Evolutionary conservation across 2,113 vertebrate genomes (phyloP).

Genomic region (Peromyscus polionotus): DNA sequence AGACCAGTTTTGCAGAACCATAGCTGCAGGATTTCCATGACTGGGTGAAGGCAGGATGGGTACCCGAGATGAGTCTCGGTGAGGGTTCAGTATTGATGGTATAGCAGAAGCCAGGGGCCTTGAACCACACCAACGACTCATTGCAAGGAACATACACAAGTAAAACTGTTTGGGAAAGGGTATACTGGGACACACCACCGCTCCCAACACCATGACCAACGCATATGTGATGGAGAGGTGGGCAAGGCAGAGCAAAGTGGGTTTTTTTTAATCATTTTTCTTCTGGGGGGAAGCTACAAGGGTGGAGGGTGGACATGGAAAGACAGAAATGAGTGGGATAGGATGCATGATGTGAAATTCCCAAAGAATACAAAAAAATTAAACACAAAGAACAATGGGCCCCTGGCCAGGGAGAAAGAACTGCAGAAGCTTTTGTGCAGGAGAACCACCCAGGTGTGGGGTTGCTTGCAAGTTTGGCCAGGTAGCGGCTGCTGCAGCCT

Average conservation of each 20-base stretch:
- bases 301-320: too few species aligned
- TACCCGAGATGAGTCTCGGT: background rate
- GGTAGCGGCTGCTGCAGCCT: conserved; percentile 39
- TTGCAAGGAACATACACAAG: background rate
- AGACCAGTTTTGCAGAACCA: background rate
- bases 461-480: background rate
- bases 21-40: background rate
- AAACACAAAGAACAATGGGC: background rate
- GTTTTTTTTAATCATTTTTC: too few species aligned
- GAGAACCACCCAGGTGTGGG: conserved; percentile 36
- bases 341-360: background rate
- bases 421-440: background rate
- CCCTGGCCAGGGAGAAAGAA: background rate
- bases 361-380: background rate
- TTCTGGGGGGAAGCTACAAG: too few species aligned
- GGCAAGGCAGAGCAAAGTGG: too few species aligned
- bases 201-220: background rate
- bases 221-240: background rate
- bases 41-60: background rate
- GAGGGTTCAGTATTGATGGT: background rate
- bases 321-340: too few species aligned
- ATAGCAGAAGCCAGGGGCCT: background rate
- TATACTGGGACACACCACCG: background rate
- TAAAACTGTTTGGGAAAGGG: background rate
- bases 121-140: background rate